A percentile compares a stretch with the other conserved stretches of the same genome.
These are phyloP conservation scores for Mohoua ochrocephala DNA, from an alignment of 2,113 vertebrate species.

Conservation along the genomic window DNA sequence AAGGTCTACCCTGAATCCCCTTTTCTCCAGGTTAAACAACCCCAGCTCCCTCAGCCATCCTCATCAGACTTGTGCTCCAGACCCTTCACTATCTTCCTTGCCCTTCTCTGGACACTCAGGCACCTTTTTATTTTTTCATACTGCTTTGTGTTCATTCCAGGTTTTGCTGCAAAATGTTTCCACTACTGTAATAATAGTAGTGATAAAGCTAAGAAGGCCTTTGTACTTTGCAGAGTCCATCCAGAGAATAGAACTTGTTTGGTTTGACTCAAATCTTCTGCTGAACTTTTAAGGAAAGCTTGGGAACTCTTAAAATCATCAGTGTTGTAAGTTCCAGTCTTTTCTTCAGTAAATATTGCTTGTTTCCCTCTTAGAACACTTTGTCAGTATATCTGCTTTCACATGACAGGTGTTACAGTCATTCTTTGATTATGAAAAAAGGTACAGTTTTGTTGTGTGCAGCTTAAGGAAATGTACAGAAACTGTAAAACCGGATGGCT, in stretches of 20 bases:
- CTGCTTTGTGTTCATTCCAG: not conserved
- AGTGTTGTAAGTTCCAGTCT: not conserved
- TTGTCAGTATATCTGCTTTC: not conserved
- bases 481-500: not conserved
- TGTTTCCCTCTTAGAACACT: not conserved
- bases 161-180: not conserved
- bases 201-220: constrained; percentile 1
- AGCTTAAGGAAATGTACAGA: not conserved
- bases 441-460: not conserved
- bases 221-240: not conserved
- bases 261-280: not conserved
- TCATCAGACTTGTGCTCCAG: not conserved
- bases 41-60: not conserved
- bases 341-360: not conserved
- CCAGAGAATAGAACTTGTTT: not conserved
- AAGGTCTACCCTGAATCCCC: not conserved
- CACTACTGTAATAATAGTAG: not conserved
- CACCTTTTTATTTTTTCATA: not conserved
- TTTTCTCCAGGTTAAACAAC: not conserved
- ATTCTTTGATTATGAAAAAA: not conserved
- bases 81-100: not conserved
- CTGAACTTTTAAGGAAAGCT: not conserved
- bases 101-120: not conserved
- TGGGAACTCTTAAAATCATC: not conserved
- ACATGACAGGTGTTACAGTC: not conserved